Percentiles rank a stretch among this genome's conserved stretches.
These are phyloP conservation scores for Elanoides forficatus DNA, from an alignment of 2,113 vertebrate genomes.

Conservation along the genomic window DNA sequence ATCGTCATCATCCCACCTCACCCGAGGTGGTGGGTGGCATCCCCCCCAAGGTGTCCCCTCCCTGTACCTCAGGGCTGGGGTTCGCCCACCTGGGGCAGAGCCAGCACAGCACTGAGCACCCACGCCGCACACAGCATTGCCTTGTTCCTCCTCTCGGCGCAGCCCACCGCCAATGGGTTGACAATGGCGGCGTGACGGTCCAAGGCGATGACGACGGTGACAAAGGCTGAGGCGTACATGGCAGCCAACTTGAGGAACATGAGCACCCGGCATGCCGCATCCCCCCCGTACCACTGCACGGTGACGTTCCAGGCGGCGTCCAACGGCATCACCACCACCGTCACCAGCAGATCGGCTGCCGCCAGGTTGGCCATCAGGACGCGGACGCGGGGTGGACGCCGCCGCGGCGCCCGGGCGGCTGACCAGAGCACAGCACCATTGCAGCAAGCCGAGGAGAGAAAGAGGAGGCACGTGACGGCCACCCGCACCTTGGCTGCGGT, in stretches of 20 bases:
- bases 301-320: conserved; percentile 56
- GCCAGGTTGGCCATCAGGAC: conserved; percentile 55
- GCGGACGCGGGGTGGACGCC: neutral
- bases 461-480: conserved; percentile 39
- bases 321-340: conserved; percentile 58
- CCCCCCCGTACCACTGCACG: conserved; percentile 50
- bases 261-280: conserved; percentile 18
- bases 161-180: neutral
- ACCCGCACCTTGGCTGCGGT: conserved; percentile 50
- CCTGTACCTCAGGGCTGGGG: too few relatives aligned
- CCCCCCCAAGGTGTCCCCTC: too few relatives aligned
- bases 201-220: conserved; percentile 60
- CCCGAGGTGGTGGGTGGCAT: too few relatives aligned
- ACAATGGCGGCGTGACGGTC: conserved; percentile 55
- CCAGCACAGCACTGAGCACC: conserved; percentile 52
- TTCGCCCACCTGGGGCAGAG: conserved; percentile 48
- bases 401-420: neutral
- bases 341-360: conserved; percentile 38
- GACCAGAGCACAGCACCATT: conserved; percentile 45
- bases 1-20: neutral
- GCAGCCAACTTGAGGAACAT: conserved; percentile 67
- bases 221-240: conserved; percentile 62
- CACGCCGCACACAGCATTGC: conserved; percentile 40
- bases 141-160: conserved; percentile 48
- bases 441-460: conserved; percentile 38